These are phyloP conservation scores for Chaetura pelagica DNA, from an alignment of 2,113 vertebrate species.

Conservation along the genomic window DNA sequence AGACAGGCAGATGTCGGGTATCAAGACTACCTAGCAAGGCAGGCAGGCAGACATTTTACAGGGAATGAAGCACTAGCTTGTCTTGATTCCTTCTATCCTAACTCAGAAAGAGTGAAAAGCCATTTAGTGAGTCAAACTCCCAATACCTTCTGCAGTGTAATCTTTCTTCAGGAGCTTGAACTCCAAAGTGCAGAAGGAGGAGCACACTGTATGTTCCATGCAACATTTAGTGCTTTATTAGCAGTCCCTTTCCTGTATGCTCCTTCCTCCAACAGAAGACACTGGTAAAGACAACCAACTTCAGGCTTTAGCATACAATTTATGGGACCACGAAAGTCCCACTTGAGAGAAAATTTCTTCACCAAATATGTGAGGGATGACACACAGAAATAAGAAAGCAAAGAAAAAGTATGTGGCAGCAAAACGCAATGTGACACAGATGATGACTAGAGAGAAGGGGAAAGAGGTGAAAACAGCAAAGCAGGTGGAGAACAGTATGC, in stretches of 20 bases:
- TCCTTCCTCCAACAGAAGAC: neutral
- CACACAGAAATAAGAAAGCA: neutral
- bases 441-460: neutral
- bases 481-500: neutral
- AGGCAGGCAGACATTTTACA: neutral
- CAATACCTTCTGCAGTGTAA: neutral
- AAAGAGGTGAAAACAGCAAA: neutral
- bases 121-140: neutral
- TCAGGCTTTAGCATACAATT: rapidly evolving
- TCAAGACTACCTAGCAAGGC: rapidly evolving
- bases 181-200: neutral
- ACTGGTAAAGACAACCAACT: neutral
- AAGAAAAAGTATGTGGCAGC: neutral
- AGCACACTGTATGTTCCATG: rapidly evolving
- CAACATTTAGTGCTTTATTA: rapidly evolving
- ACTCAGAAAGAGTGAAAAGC: neutral
- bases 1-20: rapidly evolving
- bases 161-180: neutral
- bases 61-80: rapidly evolving
- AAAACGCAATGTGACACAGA: neutral
- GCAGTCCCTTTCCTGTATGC: neutral
- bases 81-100: neutral
- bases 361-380: neutral
- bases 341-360: neutral
- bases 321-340: neutral